Evolutionary conservation across 1,140 invertebrate species (phyloP).

Genomic region (Myzus persicae): DNA sequence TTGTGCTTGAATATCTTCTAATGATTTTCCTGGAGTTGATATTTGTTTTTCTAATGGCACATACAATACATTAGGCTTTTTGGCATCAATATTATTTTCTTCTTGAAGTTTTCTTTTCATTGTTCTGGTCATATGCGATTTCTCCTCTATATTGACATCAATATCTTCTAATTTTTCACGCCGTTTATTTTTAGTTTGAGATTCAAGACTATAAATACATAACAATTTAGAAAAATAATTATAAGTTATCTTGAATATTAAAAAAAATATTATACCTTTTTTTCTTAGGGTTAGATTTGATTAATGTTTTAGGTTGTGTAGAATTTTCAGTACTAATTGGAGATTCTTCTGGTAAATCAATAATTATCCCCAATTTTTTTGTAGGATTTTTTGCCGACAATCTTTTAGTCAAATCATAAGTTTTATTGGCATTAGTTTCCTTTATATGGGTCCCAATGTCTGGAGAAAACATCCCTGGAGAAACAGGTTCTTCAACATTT

Average conservation of each 20-base stretch:
- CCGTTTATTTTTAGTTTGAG: not conserved
- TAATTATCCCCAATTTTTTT: not conserved
- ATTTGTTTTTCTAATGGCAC: conserved; percentile 36
- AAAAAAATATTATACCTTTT: not conserved
- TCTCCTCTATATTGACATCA: conserved; percentile 16
- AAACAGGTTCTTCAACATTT: not conserved
- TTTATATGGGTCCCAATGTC: not conserved
- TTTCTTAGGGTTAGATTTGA: not conserved
- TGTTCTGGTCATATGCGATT: conserved; percentile 37
- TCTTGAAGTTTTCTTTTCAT: conserved; percentile 47
- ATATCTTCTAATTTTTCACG: conserved; percentile 52
- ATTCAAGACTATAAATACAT: not conserved
- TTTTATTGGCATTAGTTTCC: conserved; percentile 15
- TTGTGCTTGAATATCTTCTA: not conserved
- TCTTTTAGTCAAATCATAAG: conserved; percentile 12
- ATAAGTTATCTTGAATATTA: not conserved
- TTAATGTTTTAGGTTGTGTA: not conserved
- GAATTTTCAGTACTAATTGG: not conserved
- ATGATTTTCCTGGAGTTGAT: not conserved
- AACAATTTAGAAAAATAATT: not conserved
- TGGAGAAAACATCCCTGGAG: conserved; percentile 29
- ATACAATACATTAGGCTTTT: conserved; percentile 20
- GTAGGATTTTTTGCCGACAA: not conserved
- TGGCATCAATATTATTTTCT: not conserved
- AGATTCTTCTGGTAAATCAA: not conserved